A percentile compares a stretch with the other conserved stretches of the same genome.
Evolutionary conservation across 2,888 invertebrate species (phyloP).

Genomic region (Bugulina stolonifera): DNA sequence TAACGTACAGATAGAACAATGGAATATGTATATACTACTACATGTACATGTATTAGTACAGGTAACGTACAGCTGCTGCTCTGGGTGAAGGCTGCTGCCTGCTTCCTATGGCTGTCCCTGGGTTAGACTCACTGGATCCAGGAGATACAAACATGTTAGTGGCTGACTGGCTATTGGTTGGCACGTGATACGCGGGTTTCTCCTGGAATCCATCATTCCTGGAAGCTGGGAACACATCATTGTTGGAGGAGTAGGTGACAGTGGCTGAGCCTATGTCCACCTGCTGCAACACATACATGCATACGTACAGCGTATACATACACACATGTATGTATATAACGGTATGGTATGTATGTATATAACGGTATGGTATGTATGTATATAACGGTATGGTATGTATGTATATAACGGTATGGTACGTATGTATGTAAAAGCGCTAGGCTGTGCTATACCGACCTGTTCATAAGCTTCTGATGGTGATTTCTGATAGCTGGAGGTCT

Average conservation of each 20-base stretch:
- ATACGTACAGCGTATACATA: too few species aligned
- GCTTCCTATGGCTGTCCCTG: neutral
- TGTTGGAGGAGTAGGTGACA: neutral
- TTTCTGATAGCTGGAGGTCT: neutral
- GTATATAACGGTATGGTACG: neutral
- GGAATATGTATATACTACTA: too few species aligned
- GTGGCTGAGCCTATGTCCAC: neutral
- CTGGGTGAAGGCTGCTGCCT: conserved; percentile 7
- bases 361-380: neutral
- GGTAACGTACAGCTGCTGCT: neutral
- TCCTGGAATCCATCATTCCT: neutral
- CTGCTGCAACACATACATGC: neutral
- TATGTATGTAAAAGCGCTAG: too few species aligned
- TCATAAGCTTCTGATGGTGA: neutral
- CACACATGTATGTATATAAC: too few species aligned
- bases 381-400: neutral
- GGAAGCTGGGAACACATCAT: neutral
- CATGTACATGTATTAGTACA: too few species aligned
- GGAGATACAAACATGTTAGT: conserved; percentile 7
- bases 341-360: too few species aligned
- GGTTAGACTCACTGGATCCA: neutral
- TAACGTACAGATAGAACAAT: too few species aligned
- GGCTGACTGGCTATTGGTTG: conserved; percentile 9
- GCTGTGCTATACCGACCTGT: neutral
- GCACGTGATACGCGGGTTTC: neutral